These are phyloP conservation scores for Bombus sylvicola DNA, from an alignment of 1,140 invertebrate genomes.

Conservation along the genomic window DNA sequence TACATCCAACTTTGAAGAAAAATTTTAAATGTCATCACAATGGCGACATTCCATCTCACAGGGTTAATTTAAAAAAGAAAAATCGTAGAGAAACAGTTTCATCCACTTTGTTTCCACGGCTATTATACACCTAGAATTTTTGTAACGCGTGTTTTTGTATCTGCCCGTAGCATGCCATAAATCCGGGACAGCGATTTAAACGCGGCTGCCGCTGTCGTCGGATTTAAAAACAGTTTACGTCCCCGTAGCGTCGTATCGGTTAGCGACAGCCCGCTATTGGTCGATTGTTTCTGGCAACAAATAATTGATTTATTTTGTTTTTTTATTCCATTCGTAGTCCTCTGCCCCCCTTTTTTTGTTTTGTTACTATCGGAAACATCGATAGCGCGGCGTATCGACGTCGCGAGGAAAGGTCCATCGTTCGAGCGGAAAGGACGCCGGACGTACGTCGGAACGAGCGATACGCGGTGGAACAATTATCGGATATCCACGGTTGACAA, in stretches of 20 bases:
- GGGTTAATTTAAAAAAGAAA: no score
- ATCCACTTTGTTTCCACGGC: neutral
- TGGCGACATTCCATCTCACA: no score
- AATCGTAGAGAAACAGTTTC: neutral
- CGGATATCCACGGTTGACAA: slow-evolving; percentile 49
- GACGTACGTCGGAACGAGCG: slow-evolving; percentile 16
- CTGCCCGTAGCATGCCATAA: slow-evolving; percentile 5
- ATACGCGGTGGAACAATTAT: slow-evolving; percentile 48
- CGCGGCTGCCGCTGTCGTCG: slow-evolving; percentile 12
- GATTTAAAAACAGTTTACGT: slow-evolving; percentile 37
- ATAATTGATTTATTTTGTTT: slow-evolving; percentile 47
- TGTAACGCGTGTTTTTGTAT: neutral
- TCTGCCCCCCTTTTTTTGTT: neutral
- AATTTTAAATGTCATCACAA: no score
- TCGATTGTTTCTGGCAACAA: slow-evolving; percentile 49
- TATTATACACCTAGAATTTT: neutral
- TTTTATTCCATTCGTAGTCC: neutral
- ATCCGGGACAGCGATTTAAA: slow-evolving; percentile 25
- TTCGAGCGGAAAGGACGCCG: slow-evolving; percentile 39
- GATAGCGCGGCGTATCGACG: slow-evolving; percentile 28
- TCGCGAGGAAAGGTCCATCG: slow-evolving; percentile 47
- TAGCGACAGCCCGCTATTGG: neutral
- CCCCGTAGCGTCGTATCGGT: slow-evolving; percentile 26
- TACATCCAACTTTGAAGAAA: no score
- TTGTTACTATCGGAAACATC: slow-evolving; percentile 3